Base-by-base conservation (phyloP, 2,113 vertebrate genomes). In the Pangasianodon hypophthalmus region DNA sequence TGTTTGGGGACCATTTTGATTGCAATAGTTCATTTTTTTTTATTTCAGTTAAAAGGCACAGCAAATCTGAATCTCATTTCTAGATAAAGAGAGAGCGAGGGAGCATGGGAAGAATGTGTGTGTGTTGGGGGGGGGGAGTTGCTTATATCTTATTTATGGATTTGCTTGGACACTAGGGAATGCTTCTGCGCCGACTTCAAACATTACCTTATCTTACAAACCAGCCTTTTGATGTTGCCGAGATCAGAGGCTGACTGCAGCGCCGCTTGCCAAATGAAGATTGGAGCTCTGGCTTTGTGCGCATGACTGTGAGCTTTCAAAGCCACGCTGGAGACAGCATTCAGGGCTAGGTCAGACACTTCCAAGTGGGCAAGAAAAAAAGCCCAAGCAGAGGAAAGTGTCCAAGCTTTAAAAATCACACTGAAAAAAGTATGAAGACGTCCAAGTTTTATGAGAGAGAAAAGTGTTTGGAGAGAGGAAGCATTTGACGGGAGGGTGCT, bases 81-180 rank as follows among this genome's bases (percentile, higher is more conserved):
- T 91, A 93, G 94, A 96, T 96, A 95, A 94, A 95, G 94, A 93
- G 94, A 95, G 92, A 92, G 92, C 92, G 89, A 87, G 92, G 50
- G 79, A 90, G 93, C 87, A 91, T 92, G 86, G 85, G 56, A 91
- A 91, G 60, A 79, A 81, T 58, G 85, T 75, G 52, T 75, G 67
- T 89, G 81, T 37, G 80, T 83, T 50, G n/a, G 52, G 87, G 21
- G 90, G 91, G 92, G 92, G 56, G 80, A n/a, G 62, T 96, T 96
- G 96, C 96, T 97, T 97, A 94, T 97, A 96, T 97, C 96, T 98
- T 98, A 97, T 97, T 97, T 97, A 97, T 97, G 97, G 96, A 96
- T 96, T 97, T 97, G 96, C 96, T 97, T 96, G 97, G 97, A 97
- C 96, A 96, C 96, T 93, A 92, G 97, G 97, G 97, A 97, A 96